Conservation (phyloP, 2,888 invertebrate species). For the Nasonovia ribisnigri region DNA sequence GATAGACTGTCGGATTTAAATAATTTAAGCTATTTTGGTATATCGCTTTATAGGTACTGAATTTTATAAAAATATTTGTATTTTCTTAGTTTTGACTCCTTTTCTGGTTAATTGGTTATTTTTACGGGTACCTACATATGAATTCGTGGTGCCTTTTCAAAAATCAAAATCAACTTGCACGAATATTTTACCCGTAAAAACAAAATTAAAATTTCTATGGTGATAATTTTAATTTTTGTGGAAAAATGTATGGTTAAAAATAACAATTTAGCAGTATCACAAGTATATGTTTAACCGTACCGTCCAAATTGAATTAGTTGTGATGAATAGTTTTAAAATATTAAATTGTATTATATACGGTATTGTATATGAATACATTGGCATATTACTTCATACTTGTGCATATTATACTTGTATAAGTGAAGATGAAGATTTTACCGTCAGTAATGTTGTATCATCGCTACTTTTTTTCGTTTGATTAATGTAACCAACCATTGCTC, state of each 20-base stretch:
- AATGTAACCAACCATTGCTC: no score
- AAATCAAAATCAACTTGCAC: neutral
- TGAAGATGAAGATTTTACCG: neutral
- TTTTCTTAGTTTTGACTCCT: neutral
- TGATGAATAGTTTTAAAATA: neutral
- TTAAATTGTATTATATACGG: no score
- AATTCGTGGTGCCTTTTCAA: neutral
- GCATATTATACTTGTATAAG: no score
- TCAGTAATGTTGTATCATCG: neutral
- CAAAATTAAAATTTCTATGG: neutral
- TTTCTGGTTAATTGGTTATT: neutral
- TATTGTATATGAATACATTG: no score
- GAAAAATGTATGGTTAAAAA: neutral
- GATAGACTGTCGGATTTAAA: neutral
- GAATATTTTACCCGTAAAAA: neutral
- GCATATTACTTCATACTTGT: no score
- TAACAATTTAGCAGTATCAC: neutral
- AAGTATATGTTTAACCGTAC: neutral
- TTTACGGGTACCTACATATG: neutral
- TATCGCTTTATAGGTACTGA: neutral
- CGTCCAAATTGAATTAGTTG: neutral
- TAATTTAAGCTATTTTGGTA: neutral
- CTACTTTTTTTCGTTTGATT: no score
- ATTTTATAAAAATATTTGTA: neutral
- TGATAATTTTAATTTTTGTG: neutral